Conservation (phyloP, 1,140 invertebrate species). For the Melanaphis sacchari region DNA sequence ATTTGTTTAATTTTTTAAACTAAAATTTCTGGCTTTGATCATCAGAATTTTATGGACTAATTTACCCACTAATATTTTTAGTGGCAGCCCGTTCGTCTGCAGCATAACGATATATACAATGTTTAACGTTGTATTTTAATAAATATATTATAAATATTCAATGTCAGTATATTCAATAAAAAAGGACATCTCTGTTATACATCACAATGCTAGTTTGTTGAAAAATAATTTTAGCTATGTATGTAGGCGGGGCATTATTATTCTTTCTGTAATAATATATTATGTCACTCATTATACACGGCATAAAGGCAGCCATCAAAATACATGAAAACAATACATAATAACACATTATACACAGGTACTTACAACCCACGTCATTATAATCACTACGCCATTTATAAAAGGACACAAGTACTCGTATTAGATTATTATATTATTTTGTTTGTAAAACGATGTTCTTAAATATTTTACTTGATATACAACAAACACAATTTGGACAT, state of each 20-base stretch:
- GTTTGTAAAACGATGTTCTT: background rate
- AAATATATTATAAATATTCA: background rate
- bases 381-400: background rate
- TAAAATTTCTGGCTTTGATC: background rate
- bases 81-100: background rate
- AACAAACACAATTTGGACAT: background rate
- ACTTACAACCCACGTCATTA: background rate
- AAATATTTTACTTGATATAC: no score
- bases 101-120: background rate
- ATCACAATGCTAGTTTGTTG: background rate
- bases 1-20: background rate
- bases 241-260: conserved; percentile 1
- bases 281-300: background rate
- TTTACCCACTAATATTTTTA: background rate
- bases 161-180: background rate
- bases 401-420: background rate
- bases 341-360: background rate
- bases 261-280: background rate
- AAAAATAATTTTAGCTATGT: background rate
- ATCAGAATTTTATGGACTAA: background rate
- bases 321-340: background rate
- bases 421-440: background rate
- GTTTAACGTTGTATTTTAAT: background rate
- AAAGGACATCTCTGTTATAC: background rate
- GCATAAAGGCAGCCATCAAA: background rate